These are phyloP conservation scores for Crocidura indochinensis DNA, from an alignment of 2,797 vertebrate genomes.

Conservation along the genomic window DNA sequence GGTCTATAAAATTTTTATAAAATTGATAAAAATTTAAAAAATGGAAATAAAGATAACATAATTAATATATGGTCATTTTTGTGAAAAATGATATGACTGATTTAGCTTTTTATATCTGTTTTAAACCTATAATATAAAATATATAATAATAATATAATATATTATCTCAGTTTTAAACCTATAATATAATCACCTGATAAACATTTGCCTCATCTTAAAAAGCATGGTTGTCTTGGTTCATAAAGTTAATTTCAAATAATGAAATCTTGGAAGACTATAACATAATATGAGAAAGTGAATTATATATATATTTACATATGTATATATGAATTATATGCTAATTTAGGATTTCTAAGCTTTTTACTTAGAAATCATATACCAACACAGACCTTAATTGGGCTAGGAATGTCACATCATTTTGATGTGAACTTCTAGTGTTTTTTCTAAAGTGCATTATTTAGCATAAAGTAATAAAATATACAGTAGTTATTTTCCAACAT, in stretches of 20 bases:
- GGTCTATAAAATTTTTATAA: slow-evolving; percentile 67
- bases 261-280: background rate
- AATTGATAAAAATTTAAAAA: background rate
- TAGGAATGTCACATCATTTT: no score
- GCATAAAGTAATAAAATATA: background rate
- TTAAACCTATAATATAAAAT: no score
- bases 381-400: background rate
- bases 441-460: background rate
- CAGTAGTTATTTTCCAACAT: slow-evolving; percentile 3
- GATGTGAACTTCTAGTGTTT: background rate
- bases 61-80: background rate
- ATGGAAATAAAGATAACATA: background rate
- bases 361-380: background rate
- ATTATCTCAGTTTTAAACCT: no score
- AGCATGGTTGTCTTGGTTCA: background rate
- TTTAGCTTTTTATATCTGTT: background rate
- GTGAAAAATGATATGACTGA: background rate
- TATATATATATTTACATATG: background rate
- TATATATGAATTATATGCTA: background rate
- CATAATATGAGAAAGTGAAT: background rate
- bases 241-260: background rate
- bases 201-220: slow-evolving; percentile 46
- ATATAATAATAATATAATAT: no score
- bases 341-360: background rate
- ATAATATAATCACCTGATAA: background rate